A percentile compares a stretch with the other conserved stretches of the same genome.
Conservation (phyloP, 1,140 invertebrate genomes). For the Coptotermes formosanus region DNA sequence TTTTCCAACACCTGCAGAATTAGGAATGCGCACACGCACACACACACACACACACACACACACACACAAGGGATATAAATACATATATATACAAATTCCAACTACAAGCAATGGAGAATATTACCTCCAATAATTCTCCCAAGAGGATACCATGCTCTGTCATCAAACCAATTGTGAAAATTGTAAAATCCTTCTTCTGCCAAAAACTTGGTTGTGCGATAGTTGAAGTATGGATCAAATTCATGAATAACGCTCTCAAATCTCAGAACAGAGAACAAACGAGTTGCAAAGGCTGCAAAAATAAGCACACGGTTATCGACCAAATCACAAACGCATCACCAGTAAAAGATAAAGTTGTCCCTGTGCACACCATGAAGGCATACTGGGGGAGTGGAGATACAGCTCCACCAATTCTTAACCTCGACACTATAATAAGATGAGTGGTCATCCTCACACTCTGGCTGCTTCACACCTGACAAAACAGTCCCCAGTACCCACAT, state of each 20-base stretch:
- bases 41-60: neutral
- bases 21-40: neutral
- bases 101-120: neutral
- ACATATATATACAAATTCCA: neutral
- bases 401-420: no score
- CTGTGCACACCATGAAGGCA: constrained; percentile 27
- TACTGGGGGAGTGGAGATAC: neutral
- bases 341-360: neutral
- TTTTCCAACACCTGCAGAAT: no score
- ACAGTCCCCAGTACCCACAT: no score
- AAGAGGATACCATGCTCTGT: constrained; percentile 96
- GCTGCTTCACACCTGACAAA: no score
- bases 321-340: neutral
- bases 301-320: constrained; percentile 37
- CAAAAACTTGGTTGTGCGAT: constrained; percentile 91
- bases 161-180: constrained; percentile 99
- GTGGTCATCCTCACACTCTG: no score
- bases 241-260: constrained; percentile 99
- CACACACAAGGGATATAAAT: neutral
- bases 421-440: no score
- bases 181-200: constrained; percentile 96
- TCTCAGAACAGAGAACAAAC: constrained; percentile 93
- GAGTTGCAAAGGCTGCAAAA: constrained; percentile 88
- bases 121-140: constrained; percentile 93
- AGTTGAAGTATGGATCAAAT: constrained; percentile 99